phyloP scores from a whole-genome alignment of 2,888 invertebrate genomes.

The Dexiosoma caninum region DNA sequence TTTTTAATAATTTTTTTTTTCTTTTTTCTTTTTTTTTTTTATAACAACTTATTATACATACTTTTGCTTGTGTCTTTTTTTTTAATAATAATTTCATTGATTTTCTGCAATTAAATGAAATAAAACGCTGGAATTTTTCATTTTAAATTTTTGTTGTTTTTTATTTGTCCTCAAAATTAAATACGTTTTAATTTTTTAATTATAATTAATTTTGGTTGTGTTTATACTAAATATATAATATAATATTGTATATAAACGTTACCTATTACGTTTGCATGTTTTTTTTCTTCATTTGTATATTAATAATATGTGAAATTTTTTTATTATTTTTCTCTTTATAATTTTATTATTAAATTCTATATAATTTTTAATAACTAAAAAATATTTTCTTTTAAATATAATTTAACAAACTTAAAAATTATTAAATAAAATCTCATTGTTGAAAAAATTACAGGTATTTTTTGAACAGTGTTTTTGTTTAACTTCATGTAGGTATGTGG shows the following conservation, averaged over 20 bases:
- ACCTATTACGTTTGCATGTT: constrained; percentile 55
- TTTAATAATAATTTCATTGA: neutral
- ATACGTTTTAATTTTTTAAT: constrained; percentile 56
- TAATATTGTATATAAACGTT: constrained; percentile 72
- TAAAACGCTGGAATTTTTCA: constrained; percentile 66
- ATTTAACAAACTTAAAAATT: constrained; percentile 50
- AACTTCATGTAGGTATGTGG: neutral
- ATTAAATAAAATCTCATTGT: constrained; percentile 61
- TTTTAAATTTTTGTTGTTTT: constrained; percentile 71
- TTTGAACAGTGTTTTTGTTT: constrained; percentile 40
- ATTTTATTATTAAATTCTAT: constrained; percentile 52
- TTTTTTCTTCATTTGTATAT: constrained; percentile 49
- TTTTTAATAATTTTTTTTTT: neutral
- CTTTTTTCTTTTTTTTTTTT: constrained; percentile 6
- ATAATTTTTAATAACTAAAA: constrained; percentile 68
- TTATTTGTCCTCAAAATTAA: constrained; percentile 69
- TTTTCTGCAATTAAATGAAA: constrained; percentile 22
- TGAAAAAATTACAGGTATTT: constrained; percentile 47
- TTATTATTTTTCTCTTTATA: constrained; percentile 48
- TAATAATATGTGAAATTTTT: constrained; percentile 55
- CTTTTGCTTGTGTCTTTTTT: neutral
- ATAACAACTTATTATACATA: constrained; percentile 27
- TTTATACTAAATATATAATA: constrained; percentile 68
- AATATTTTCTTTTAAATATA: constrained; percentile 6
- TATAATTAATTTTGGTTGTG: constrained; percentile 64